These are phyloP conservation scores for Suricata suricatta DNA, from an alignment of 2,113 vertebrate genomes.

Conservation along the genomic window DNA sequence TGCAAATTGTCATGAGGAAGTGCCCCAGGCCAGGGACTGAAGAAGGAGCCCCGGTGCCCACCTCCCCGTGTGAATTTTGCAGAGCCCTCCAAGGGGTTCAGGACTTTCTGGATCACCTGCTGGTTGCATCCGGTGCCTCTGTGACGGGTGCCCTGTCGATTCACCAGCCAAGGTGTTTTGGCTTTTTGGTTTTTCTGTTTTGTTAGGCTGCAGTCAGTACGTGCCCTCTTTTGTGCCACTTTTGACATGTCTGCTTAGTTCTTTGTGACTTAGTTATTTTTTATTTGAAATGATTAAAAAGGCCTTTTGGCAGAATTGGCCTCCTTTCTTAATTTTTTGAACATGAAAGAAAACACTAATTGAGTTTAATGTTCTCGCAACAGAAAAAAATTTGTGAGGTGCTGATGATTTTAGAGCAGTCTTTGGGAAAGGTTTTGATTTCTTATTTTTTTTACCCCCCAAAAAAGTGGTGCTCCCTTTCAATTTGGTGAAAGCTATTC, in stretches of 20 bases:
- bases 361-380: conserved; percentile 61
- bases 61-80: background rate
- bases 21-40: background rate
- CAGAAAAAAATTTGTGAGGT: conserved; percentile 54
- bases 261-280: conserved; percentile 71
- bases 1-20: background rate
- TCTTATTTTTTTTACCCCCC: background rate
- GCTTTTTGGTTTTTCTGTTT: background rate
- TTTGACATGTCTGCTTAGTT: conserved; percentile 69
- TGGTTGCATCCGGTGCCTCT: background rate
- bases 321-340: conserved; percentile 60
- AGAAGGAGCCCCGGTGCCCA: background rate
- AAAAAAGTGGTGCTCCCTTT: conserved; percentile 56
- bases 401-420: conserved; percentile 64
- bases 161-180: background rate
- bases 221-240: background rate
- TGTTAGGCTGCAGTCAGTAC: background rate
- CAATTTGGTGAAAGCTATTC: conserved; percentile 72
- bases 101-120: background rate
- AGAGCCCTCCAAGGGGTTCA: background rate
- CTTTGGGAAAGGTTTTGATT: conserved; percentile 66
- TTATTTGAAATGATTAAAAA: conserved; percentile 78
- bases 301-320: conserved; percentile 71
- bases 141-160: background rate
- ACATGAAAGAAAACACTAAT: conserved; percentile 60